phyloP scores from a whole-genome alignment of 2,888 invertebrate genomes.

The Halocaridina rubra region DNA sequence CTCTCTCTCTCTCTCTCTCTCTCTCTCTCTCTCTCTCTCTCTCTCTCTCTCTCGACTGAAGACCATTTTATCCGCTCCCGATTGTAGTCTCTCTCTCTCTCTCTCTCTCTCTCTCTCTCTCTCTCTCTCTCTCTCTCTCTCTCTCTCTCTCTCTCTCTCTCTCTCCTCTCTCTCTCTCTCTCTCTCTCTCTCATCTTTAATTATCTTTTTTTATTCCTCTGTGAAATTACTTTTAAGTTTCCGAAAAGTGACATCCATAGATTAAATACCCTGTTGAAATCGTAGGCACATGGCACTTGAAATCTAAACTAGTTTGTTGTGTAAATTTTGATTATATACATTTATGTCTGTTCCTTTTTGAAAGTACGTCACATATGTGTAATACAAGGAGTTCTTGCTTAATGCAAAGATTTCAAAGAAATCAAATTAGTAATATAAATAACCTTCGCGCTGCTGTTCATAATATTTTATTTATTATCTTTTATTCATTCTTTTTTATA shows the following conservation, averaged over 20 bases:
- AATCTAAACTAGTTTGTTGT: no score
- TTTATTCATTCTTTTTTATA: not conserved
- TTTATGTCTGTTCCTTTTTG: no score
- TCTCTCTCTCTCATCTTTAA: not conserved
- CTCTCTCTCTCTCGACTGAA: slow-evolving; percentile 65
- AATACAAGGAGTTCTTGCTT: no score
- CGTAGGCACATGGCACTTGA: no score
- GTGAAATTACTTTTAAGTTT: no score
- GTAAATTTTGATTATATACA: no score
- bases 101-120: slow-evolving; percentile 61
- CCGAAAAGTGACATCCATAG: no score
- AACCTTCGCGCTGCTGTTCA: not conserved
- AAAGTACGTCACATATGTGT: no score
- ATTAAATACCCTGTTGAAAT: no score
- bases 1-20: not conserved
- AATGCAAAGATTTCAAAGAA: no score
- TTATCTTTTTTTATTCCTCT: no score
- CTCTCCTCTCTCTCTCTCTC: not conserved
- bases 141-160: not conserved
- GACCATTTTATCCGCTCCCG: slow-evolving; percentile 55
- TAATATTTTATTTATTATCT: not conserved
- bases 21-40: slow-evolving; percentile 64
- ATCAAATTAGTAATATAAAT: no score
- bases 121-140: not conserved
- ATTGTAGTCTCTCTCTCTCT: slow-evolving; percentile 65